Evolutionary conservation across 2,888 invertebrate genomes (phyloP).

Genomic region (Phrixothrix hirtus): DNA sequence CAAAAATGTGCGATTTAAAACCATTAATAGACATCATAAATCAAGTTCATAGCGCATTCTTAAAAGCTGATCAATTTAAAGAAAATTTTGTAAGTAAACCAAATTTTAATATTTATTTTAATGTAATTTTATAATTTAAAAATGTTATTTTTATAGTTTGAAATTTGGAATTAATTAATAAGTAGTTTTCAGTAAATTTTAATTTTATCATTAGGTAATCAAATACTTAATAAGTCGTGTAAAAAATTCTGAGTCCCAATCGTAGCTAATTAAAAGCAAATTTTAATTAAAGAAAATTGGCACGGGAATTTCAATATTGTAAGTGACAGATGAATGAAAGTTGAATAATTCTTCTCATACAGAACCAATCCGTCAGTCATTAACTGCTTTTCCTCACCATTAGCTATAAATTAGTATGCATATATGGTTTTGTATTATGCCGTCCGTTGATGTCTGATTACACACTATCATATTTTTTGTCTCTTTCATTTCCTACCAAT

Average conservation of each 20-base stretch:
- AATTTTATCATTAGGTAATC: no score
- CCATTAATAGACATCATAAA: constrained; percentile 55
- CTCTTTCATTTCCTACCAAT: constrained; percentile 42
- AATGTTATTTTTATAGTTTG: no score
- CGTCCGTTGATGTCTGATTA: constrained; percentile 55
- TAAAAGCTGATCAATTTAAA: constrained; percentile 54
- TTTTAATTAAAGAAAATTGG: no score
- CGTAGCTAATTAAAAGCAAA: no score
- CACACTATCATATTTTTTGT: constrained; percentile 57
- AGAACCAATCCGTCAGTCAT: constrained; percentile 29
- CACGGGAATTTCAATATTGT: no score
- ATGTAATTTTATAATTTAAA: no score
- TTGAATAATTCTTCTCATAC: constrained; percentile 19
- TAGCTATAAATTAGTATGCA: constrained; percentile 49
- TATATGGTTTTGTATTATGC: constrained; percentile 48
- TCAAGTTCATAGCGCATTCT: constrained; percentile 55
- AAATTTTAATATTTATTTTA: not conserved
- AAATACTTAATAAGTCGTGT: no score
- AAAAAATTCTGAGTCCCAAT: no score
- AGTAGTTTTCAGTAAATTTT: no score
- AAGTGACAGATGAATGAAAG: constrained; percentile 3
- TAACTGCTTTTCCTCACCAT: constrained; percentile 32
- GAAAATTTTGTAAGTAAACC: constrained; percentile 57
- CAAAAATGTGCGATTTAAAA: constrained; percentile 49
- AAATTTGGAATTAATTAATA: no score